Percentiles rank a stretch among this genome's conserved stretches.
Conservation (phyloP, 2,888 invertebrate genomes). For the Marasmarcha lunaedactyla region DNA sequence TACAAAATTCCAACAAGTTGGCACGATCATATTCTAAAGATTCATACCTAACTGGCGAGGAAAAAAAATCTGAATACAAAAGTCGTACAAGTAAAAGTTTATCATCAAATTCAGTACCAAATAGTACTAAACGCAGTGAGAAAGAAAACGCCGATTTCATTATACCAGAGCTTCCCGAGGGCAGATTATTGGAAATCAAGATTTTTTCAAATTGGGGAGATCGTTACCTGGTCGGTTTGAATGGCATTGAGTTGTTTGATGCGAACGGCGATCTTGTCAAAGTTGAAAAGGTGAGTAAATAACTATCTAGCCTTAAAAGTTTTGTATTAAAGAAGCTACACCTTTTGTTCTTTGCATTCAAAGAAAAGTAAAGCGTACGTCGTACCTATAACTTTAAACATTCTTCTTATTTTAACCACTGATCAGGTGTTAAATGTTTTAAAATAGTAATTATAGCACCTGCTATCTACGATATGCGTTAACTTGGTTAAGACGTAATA, state of each 20-base stretch:
- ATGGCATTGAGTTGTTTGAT: conserved; percentile 82
- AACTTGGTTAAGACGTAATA: too few relatives aligned
- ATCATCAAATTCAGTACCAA: conserved; percentile 29
- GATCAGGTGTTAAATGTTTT: too few relatives aligned
- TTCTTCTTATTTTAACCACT: too few relatives aligned
- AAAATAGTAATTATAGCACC: too few relatives aligned
- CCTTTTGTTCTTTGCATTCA: too few relatives aligned
- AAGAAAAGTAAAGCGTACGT: too few relatives aligned
- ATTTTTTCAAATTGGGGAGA: conserved; percentile 85
- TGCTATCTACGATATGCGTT: too few relatives aligned
- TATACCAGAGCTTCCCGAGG: conserved; percentile 81
- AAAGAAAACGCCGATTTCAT: conserved; percentile 67
- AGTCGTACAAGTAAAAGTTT: conserved; percentile 24
- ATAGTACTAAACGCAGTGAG: conserved; percentile 25
- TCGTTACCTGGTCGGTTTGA: conserved; percentile 81
- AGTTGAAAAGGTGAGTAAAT: conserved; percentile 71
- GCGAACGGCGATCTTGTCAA: conserved; percentile 68
- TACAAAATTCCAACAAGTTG: too few relatives aligned
- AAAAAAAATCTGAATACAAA: background rate
- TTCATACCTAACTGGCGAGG: too few relatives aligned
- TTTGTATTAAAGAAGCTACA: too few relatives aligned
- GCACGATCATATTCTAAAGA: too few relatives aligned
- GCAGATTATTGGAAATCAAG: conserved; percentile 74
- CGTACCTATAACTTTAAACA: too few relatives aligned
- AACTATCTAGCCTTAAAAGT: background rate